Evolutionary conservation across 2,797 vertebrate species (phyloP), one percentile per base, ranked within the genome.

Genomic region (Leptoclinus maculatus): DNA sequence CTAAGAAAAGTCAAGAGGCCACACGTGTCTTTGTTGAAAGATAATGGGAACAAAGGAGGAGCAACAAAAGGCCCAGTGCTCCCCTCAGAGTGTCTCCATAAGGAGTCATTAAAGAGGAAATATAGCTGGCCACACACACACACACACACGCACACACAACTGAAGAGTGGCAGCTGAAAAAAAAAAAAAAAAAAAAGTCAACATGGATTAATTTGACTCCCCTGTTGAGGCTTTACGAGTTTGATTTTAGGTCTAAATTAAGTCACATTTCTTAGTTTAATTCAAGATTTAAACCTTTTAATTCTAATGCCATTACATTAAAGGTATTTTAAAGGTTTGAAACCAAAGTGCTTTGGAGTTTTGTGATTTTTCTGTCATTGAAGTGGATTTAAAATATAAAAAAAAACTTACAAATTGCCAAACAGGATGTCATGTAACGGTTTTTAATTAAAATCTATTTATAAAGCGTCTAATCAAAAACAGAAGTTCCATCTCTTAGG

Each of bases 81-180:
- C 87, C 85, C 82, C 85, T 88, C 82, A 66, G 83, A 13, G 72
- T 21, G n/a, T 64, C 87, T 79, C 87, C 82, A 79, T 69, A 66
- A 86, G 86, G 88, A 89, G 88, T 69, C 91, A 92, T 87, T 90
- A 87, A 39, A 65, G 80, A 85, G 80, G 85, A 89, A 86, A 91
- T 69, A 34, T 36, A 80, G 78, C 82, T 7, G 84, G 65, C 78
- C 54, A 57, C 54, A 57, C 54, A 57, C 54, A 53, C n/a, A 29
- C 79, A 83, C 79, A 85, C 77, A 88, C 29, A 72, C 7, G 32
- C 79, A 82, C 80, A 84, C 77, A 87, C 29, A 71, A 4, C 57
- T 13, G 5, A 57, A 47, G 57, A 53, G 34, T 8, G 67, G 45
- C 74, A 54, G 51, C 74, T 56, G 56, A 3, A 27, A 57, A 23